Conservation (phyloP, 2,888 invertebrate species). For the Parthenolecanium corni region DNA sequence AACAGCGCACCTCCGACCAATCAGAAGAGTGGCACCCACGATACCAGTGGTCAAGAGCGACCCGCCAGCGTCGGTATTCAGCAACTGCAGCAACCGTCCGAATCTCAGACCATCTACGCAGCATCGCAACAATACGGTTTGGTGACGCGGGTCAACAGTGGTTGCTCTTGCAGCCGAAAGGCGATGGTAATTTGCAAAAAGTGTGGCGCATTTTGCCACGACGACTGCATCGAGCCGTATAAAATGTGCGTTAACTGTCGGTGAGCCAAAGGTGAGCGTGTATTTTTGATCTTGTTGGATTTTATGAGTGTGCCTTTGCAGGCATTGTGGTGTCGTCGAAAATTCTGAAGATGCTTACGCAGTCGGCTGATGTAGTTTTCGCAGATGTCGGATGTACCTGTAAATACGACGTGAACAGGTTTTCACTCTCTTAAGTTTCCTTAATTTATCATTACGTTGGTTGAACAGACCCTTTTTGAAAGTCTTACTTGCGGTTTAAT, state of each 20-base stretch:
- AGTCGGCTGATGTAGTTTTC: no score
- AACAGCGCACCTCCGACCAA: conserved; percentile 71
- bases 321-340: no score
- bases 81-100: conserved; percentile 17
- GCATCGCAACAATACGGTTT: conserved; percentile 13
- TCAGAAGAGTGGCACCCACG: conserved; percentile 35
- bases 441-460: no score
- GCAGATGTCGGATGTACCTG: no score
- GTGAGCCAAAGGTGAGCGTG: no score
- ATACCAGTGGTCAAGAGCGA: conserved; percentile 46
- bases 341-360: no score
- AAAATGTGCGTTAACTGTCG: conserved; percentile 87
- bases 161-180: conserved; percentile 83
- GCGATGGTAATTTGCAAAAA: conserved; percentile 93
- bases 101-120: conserved; percentile 8
- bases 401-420: no score
- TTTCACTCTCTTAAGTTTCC: no score
- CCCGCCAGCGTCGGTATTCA: conserved; percentile 50
- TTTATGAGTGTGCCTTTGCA: no score
- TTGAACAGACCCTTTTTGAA: no score
- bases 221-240: conserved; percentile 87
- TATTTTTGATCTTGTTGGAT: no score
- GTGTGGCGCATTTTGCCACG: conserved; percentile 94
- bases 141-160: conserved; percentile 28
- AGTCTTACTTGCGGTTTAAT: no score